Percentiles rank a stretch among this genome's conserved stretches.
These are phyloP conservation scores for Periophthalmus magnuspinnatus DNA, from an alignment of 2,797 vertebrate species.

Conservation along the genomic window DNA sequence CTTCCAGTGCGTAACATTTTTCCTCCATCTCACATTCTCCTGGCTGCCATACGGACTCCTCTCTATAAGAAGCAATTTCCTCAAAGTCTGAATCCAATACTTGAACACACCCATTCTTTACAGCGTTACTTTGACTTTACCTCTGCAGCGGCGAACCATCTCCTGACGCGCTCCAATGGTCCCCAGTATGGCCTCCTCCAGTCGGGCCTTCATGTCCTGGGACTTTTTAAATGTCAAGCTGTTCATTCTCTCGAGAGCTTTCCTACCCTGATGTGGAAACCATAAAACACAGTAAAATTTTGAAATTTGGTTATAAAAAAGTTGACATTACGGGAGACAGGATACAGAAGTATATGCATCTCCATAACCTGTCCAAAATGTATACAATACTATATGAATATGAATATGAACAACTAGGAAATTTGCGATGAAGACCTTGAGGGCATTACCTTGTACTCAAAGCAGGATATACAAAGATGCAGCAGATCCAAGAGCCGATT, in stretches of 20 bases:
- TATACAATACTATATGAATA: no score
- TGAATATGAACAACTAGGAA: no score
- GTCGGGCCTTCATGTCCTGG: conserved; percentile 91
- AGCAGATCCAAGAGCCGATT: conserved; percentile 88
- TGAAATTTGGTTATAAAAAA: not conserved
- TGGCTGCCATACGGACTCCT: conserved; percentile 87
- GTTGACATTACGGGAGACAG: not conserved
- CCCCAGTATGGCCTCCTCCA: conserved; percentile 91
- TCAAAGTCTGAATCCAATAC: not conserved
- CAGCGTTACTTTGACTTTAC: conserved; percentile 51
- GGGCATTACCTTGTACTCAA: conserved; percentile 77
- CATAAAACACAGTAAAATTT: not conserved
- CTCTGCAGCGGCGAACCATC: conserved; percentile 91
- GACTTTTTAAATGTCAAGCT: conserved; percentile 94
- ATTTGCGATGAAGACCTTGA: not conserved
- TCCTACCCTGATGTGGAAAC: conserved; percentile 79
- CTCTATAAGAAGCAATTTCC: conserved; percentile 69
- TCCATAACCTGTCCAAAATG: no score
- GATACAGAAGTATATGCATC: not conserved
- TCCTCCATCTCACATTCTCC: conserved; percentile 92
- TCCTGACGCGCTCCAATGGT: conserved; percentile 90
- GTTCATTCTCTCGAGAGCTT: conserved; percentile 88
- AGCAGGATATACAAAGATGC: conserved; percentile 87
- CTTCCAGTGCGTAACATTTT: conserved; percentile 90
- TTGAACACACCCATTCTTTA: not conserved